Evolutionary conservation across 2,888 invertebrate species (phyloP).

Genomic region (Perithous albicinctus): DNA sequence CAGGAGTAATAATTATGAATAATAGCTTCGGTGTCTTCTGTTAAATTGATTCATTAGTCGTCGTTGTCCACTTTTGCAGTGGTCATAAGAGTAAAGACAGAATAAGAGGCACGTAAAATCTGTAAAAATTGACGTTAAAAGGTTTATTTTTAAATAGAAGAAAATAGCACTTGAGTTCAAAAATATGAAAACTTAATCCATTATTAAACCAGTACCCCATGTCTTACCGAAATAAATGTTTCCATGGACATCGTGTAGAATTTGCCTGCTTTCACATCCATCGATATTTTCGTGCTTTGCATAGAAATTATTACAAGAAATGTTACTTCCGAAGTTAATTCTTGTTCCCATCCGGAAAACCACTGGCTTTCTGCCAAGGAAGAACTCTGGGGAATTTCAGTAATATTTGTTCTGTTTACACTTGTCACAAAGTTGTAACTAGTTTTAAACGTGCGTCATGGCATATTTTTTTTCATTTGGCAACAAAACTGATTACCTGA

Average conservation of each 20-base stretch:
- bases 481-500: conserved; percentile 59
- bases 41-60: background rate
- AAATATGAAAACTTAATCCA: too few species aligned
- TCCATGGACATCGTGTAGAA: conserved; percentile 73
- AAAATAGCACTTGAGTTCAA: too few species aligned
- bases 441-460: background rate
- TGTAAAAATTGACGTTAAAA: background rate
- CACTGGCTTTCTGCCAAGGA: conserved; percentile 67
- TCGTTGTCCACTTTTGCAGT: background rate
- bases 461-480: background rate
- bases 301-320: conserved; percentile 69
- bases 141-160: too few species aligned
- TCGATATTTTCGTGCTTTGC: conserved; percentile 66
- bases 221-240: conserved; percentile 71
- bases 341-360: conserved; percentile 73
- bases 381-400: conserved; percentile 30
- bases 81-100: background rate
- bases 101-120: conserved; percentile 4
- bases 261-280: conserved; percentile 71
- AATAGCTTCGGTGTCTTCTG: background rate
- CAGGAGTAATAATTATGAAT: background rate
- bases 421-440: background rate
- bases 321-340: conserved; percentile 35
- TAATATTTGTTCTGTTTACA: background rate
- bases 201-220: too few species aligned